Base-by-base conservation (phyloP, 2,797 vertebrate genomes). In the Protosalanx chinensis region DNA sequence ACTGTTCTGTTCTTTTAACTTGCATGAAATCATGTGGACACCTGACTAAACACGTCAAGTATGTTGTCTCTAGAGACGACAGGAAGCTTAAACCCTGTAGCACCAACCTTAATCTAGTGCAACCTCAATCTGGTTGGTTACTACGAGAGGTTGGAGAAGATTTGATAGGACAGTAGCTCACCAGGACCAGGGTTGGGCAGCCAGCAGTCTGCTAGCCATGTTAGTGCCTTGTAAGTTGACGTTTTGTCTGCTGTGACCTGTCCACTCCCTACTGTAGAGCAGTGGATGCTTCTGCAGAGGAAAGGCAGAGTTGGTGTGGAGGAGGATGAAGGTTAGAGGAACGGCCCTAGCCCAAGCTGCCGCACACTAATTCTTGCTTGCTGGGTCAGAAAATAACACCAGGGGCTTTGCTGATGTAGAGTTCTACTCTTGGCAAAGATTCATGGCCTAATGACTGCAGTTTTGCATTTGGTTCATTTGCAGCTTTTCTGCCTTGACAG, bases 261-360 rank as follows among this genome's bases (percentile, higher is more conserved):
- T 79, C 63, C 49, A 5, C 71, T 76, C 64, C 76, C 58, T 20
- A 70, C 71, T 81, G 70, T 88, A 94, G 93, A 93, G 71, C 88
- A 92, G 79, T 93, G 92, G 92, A 91, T 91, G 87, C 84, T 92
- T 77, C 85, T 83, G 73, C 79, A 87, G 74, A 90, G 89, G 81
- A 90, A 87, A 84, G 82, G 53, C 82, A 81, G 57, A 73, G 74
- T 76, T 67, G 86, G 73, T 74, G 76, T 65, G 78, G 84, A 82
- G 62, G 81, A 71, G 63, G 69, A 82, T 64, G 83, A 91, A 92
- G 91, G 91, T 92, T 78, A 86, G 89, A 83, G 30, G 4, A 29
- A 51, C 4, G 73, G 46, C 65, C 49, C 29, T 66, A 27, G 58
- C 56, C 41, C 51, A 0, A n/a, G 18, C 15, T 56, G 15, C 18